Percentiles rank a stretch among this genome's conserved stretches.
These are phyloP conservation scores for Notechis scutatus DNA, from an alignment of 2,113 vertebrate genomes.

Conservation along the genomic window DNA sequence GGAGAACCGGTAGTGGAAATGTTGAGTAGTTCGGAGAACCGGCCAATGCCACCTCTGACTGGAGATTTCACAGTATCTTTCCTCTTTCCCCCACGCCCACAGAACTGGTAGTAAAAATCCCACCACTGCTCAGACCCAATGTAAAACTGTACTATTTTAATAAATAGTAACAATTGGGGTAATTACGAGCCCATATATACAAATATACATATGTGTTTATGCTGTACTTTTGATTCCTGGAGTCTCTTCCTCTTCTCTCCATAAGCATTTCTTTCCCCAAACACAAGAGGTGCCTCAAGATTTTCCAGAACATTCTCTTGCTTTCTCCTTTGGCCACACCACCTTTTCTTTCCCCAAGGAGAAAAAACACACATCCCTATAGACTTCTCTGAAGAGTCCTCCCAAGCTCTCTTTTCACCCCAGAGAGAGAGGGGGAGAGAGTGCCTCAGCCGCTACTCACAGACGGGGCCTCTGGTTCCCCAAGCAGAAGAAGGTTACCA, in stretches of 20 bases:
- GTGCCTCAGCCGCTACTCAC: neutral
- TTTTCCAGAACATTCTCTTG: neutral
- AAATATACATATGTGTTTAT: too few species aligned
- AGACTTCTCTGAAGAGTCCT: neutral
- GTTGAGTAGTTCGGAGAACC: too few species aligned
- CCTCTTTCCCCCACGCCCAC: too few species aligned
- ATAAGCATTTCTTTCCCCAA: neutral
- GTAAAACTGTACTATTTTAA: neutral
- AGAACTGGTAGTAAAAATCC: too few species aligned
- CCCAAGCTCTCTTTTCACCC: neutral
- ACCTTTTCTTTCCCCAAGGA: neutral
- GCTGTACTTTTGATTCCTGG: neutral
- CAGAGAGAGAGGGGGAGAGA: too few species aligned
- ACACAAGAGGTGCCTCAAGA: neutral
- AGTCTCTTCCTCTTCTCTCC: neutral
- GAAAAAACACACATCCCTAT: neutral
- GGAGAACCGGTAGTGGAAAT: too few species aligned
- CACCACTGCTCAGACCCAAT: neutral
- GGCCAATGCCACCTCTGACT: too few species aligned
- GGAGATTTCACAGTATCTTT: too few species aligned
- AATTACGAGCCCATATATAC: neutral
- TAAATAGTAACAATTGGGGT: neutral
- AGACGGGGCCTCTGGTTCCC: neutral
- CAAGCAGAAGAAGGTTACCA: neutral
- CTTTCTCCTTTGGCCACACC: neutral